A percentile compares a stretch with the other conserved stretches of the same genome.
Evolutionary conservation across 2,888 invertebrate genomes (phyloP).

Genomic region (Rhagium mordax): DNA sequence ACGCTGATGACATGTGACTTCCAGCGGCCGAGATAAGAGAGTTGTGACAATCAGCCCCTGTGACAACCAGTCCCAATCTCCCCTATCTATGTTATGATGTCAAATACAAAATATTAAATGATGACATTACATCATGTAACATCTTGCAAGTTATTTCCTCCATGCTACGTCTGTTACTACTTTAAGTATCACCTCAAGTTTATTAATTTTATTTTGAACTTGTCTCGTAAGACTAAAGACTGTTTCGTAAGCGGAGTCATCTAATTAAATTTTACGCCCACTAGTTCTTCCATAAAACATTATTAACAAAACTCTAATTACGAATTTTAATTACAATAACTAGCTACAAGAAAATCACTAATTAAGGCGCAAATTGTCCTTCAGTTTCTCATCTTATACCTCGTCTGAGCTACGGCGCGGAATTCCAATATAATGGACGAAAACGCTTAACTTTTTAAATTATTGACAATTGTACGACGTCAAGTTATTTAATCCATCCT

Average conservation of each 20-base stretch:
- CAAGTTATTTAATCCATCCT: no score
- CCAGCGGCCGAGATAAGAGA: no score
- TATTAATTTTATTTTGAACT: neutral
- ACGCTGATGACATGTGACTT: no score
- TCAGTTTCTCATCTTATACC: neutral
- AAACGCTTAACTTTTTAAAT: no score
- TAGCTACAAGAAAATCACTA: neutral
- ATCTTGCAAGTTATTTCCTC: neutral
- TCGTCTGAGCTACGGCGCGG: neutral
- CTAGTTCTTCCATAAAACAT: neutral
- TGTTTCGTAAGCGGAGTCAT: neutral
- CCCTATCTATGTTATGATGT: no score
- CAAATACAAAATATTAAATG: no score
- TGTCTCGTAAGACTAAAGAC: neutral
- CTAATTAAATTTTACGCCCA: neutral
- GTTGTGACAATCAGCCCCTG: no score
- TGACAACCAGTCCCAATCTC: no score
- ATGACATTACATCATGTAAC: neutral
- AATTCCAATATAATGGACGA: neutral
- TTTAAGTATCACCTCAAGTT: neutral
- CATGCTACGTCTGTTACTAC: neutral
- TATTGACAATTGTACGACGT: no score
- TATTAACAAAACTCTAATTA: neutral
- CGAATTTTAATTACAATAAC: neutral
- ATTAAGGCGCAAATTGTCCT: neutral